These are phyloP conservation scores for Hyles vespertilio DNA, from an alignment of 1,140 invertebrate species.

Conservation along the genomic window DNA sequence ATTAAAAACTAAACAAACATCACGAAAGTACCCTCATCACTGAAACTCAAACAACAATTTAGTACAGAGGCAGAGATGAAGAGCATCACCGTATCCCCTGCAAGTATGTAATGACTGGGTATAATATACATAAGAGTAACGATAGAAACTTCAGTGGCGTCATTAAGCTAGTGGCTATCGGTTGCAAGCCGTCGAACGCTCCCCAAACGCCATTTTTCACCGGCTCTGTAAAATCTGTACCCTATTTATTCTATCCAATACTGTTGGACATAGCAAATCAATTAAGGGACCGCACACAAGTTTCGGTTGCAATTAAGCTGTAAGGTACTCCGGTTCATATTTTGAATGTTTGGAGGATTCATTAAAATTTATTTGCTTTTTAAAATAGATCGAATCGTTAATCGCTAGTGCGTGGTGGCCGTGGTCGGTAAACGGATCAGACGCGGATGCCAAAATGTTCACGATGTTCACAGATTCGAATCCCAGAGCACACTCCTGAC, in stretches of 20 bases:
- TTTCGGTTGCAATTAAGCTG: slow-evolving; percentile 32
- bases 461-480: no score
- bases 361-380: background rate
- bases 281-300: slow-evolving; percentile 29
- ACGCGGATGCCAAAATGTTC: no score
- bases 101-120: slow-evolving; percentile 35
- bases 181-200: slow-evolving; percentile 24
- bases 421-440: no score
- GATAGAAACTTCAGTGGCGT: slow-evolving; percentile 36
- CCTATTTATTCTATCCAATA: slow-evolving; percentile 30
- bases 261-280: slow-evolving; percentile 27
- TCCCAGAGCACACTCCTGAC: no score
- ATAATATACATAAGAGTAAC: slow-evolving; percentile 34
- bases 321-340: slow-evolving; percentile 25
- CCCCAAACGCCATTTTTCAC: slow-evolving; percentile 29
- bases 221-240: slow-evolving; percentile 13
- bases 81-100: slow-evolving; percentile 32
- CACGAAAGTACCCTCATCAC: no score
- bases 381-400: no score
- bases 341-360: slow-evolving; percentile 15
- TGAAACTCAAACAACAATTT: slow-evolving; percentile 15
- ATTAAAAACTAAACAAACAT: no score
- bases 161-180: slow-evolving; percentile 33
- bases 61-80: slow-evolving; percentile 30
- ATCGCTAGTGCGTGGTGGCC: no score